These are phyloP conservation scores for Bemisia tabaci DNA, from an alignment of 1,140 invertebrate species.

Conservation along the genomic window DNA sequence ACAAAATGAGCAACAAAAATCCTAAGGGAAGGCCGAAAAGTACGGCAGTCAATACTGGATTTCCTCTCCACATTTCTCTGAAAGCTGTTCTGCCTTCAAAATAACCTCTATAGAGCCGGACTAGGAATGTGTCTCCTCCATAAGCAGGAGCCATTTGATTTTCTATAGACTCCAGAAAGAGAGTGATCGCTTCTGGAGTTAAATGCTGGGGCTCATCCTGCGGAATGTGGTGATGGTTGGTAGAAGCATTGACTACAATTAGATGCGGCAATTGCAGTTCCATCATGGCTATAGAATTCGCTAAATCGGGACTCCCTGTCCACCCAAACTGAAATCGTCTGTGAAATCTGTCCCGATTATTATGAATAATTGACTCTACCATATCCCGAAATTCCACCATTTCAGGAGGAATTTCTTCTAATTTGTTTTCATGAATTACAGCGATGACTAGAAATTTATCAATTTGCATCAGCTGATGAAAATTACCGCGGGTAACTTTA, in stretches of 20 bases:
- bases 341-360: constrained; percentile 62
- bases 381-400: constrained; percentile 74
- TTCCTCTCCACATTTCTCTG: constrained; percentile 74
- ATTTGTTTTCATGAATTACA: constrained; percentile 75
- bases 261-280: constrained; percentile 68
- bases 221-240: constrained; percentile 78
- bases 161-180: constrained; percentile 60
- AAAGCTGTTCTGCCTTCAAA: constrained; percentile 62
- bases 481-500: constrained; percentile 68
- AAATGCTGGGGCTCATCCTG: constrained; percentile 66
- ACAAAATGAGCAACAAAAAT: constrained; percentile 85
- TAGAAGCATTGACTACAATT: constrained; percentile 77
- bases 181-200: constrained; percentile 59
- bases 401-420: constrained; percentile 61
- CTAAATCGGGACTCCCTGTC: constrained; percentile 65
- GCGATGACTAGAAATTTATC: constrained; percentile 74
- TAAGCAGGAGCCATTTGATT: constrained; percentile 54
- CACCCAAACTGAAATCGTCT: constrained; percentile 84
- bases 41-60: constrained; percentile 75
- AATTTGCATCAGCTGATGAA: constrained; percentile 67
- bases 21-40: constrained; percentile 78
- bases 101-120: constrained; percentile 55
- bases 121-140: constrained; percentile 61
- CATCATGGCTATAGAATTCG: constrained; percentile 81
- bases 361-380: constrained; percentile 66